Base-by-base conservation (phyloP, 2,888 invertebrate species). In the Drosophila parthenogenetica region DNA sequence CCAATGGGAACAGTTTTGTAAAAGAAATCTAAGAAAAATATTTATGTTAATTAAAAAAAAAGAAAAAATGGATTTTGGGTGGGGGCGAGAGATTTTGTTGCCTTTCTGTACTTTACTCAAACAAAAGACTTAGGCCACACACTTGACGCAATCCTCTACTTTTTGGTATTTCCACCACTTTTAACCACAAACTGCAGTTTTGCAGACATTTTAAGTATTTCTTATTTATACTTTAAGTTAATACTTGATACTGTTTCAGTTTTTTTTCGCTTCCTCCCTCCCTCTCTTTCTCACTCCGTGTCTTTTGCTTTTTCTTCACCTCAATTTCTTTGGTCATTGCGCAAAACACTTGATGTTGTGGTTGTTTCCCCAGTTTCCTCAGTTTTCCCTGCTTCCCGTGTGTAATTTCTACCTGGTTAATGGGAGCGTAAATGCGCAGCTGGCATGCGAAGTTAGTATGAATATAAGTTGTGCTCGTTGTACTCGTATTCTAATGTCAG, bases 401-500 rank as follows among this genome's bases (percentile, higher is more conserved):
- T 49, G 50, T 67, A 75, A 64, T 80, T 88, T 80, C 75, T 77
- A 71, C 62, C 75, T 80, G 80, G 88, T 77, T 84, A 84, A 84
- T 84, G 83, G 83, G 83, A 84, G 83, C 83, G 83, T 84, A 84
- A 84, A 88, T 88, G 86, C 83, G 86, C 83, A 88, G 75, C 75
- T 88, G 83, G 88, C 83, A 80, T 88, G 86, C 73, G 72, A 84
- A 77, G 80, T 77, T 77, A 66, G 69, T 73, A 50, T 61, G 55
- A 73, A 77, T 48, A 57, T 49, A 60, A 51, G 60, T 69, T 57
- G 45, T 45, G 37, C 55, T 70, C 66, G 61, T 67, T 11, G 32
- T 32, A 7, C 32, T 35, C 59, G 62, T 70, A 79, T 87, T 77
- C 83, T 83, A 82, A 85, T 77, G 86, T 77, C 86, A 79, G 88